These are phyloP conservation scores for Chelidonichthys spinosus DNA, from an alignment of 2,797 vertebrate species.

Conservation along the genomic window DNA sequence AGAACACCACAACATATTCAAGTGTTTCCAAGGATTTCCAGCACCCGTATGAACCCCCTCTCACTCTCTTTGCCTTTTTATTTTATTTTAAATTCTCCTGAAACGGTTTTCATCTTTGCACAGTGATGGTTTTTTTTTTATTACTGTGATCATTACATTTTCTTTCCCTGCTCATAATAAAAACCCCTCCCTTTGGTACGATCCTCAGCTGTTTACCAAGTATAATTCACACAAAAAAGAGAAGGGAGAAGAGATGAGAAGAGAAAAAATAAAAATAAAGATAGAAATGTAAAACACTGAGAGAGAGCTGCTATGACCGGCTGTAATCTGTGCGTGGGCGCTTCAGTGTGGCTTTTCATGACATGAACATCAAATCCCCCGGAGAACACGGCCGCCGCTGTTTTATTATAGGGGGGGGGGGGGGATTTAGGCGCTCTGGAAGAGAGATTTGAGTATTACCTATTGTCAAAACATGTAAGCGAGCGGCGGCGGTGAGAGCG, in stretches of 20 bases:
- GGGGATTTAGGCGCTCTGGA: constrained; percentile 78
- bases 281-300: constrained; percentile 53
- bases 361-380: constrained; percentile 77
- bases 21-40: no score
- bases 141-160: constrained; percentile 47
- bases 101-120: constrained; percentile 49
- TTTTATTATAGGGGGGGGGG: constrained; percentile 52
- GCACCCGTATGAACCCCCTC: no score
- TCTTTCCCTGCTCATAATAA: constrained; percentile 43
- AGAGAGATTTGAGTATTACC: constrained; percentile 76
- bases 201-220: constrained; percentile 73
- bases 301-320: constrained; percentile 66
- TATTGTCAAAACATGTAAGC: constrained; percentile 72
- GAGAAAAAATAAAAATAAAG: no score
- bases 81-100: no score
- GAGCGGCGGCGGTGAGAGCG: constrained; percentile 60
- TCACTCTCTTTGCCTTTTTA: no score
- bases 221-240: no score
- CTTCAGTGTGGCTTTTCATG: constrained; percentile 73
- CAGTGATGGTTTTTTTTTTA: constrained; percentile 27
- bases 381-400: constrained; percentile 75
- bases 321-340: constrained; percentile 79
- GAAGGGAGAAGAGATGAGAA: no score
- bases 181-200: constrained; percentile 48
- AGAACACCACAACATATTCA: no score